phyloP scores from a whole-genome alignment of 2,888 invertebrate species.

The Phania funesta region DNA sequence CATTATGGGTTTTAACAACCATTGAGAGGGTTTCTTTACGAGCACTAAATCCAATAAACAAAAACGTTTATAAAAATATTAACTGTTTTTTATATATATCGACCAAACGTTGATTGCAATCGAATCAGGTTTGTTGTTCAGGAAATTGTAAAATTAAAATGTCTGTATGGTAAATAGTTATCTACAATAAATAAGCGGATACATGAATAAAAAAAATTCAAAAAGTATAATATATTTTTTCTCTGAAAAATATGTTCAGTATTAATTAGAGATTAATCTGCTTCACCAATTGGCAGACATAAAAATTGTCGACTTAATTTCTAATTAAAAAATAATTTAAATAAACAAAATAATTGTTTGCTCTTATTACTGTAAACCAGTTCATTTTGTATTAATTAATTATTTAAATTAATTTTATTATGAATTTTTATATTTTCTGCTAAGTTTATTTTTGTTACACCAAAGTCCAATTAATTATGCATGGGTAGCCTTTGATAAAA shows the following conservation, averaged over 20 bases:
- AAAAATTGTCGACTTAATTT: constrained; percentile 43
- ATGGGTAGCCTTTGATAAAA: no score
- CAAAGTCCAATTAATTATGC: background rate
- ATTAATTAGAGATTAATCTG: constrained; percentile 56
- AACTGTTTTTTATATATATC: constrained; percentile 14
- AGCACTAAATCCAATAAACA: constrained; percentile 37
- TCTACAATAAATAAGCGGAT: background rate
- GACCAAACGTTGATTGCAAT: constrained; percentile 33
- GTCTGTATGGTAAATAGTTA: background rate
- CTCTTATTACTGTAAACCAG: constrained; percentile 26
- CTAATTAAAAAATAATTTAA: constrained; percentile 46
- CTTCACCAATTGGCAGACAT: background rate
- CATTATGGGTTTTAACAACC: constrained; percentile 24
- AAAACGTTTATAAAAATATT: constrained; percentile 1
- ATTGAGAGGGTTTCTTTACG: constrained; percentile 32
- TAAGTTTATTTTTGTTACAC: background rate
- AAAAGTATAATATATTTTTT: background rate
- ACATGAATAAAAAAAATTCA: background rate
- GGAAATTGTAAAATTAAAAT: constrained; percentile 42
- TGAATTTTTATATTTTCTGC: background rate
- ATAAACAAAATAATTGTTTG: constrained; percentile 36
- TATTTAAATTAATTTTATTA: constrained; percentile 58
- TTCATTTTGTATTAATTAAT: constrained; percentile 60
- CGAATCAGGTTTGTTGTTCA: constrained; percentile 21
- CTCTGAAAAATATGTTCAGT: constrained; percentile 5